A percentile compares a stretch with the other conserved stretches of the same genome.
Evolutionary conservation across 2,113 vertebrate genomes (phyloP).

Genomic region (Oreochromis niloticus): DNA sequence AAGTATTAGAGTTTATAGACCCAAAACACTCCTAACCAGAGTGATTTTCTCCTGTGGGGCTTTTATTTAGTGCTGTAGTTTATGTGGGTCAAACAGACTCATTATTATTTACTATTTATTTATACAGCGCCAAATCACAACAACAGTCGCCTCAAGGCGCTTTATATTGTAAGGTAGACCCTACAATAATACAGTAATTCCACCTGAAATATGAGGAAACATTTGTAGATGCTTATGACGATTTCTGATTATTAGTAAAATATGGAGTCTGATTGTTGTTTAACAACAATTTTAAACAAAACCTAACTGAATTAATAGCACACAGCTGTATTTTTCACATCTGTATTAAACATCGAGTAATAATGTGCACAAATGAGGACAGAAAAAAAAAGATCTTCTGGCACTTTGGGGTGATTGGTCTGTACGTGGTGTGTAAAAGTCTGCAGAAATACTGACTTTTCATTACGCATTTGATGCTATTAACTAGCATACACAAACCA

Average conservation of each 20-base stretch:
- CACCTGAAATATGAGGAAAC: not conserved
- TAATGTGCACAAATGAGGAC: not conserved
- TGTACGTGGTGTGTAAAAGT: not conserved
- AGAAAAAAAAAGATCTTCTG: not conserved
- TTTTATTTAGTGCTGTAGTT: not conserved
- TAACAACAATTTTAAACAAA: not conserved
- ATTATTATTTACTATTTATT: not conserved
- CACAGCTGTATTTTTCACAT: not conserved
- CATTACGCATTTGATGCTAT: not conserved
- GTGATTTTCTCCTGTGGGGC: not conserved
- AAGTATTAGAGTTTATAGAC: not conserved
- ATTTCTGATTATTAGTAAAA: not conserved
- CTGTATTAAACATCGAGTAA: not conserved
- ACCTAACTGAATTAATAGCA: not conserved
- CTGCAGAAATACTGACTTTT: not conserved
- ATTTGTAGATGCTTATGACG: fast-evolving
- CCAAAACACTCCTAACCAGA: not conserved
- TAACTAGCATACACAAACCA: not conserved
- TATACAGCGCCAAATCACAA: not conserved
- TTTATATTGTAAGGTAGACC: not conserved
- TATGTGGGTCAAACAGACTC: not conserved
- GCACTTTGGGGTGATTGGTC: not conserved
- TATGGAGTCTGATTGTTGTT: not conserved
- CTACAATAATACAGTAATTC: not conserved
- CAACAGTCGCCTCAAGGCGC: not conserved